Conservation (phyloP, 2,888 invertebrate genomes). For the Acanthopleura granulata region DNA sequence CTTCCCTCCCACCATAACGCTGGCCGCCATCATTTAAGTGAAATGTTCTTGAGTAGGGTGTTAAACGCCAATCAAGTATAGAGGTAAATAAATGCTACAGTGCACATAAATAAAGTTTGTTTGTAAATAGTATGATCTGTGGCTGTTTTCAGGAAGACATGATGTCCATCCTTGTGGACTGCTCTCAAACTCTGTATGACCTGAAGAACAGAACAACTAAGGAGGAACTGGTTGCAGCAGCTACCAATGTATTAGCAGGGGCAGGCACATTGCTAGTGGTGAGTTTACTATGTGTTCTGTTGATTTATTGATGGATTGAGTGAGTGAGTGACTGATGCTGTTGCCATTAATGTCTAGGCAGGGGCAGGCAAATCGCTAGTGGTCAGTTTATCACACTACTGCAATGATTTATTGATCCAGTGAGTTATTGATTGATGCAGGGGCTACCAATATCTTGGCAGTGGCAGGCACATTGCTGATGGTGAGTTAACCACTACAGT, state of each 20-base stretch:
- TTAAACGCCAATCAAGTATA: not conserved
- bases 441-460: too few species aligned
- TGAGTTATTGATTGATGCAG: too few species aligned
- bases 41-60: too few species aligned
- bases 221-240: conserved; percentile 30
- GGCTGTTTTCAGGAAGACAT: conserved; percentile 25
- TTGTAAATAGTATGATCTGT: not conserved
- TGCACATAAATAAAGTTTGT: not conserved
- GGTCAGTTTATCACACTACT: too few species aligned
- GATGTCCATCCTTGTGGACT: conserved; percentile 20
- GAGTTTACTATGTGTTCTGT: not conserved
- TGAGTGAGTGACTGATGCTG: not conserved
- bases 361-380: too few species aligned
- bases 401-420: too few species aligned
- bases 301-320: too few species aligned
- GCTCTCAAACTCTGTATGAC: conserved; percentile 23
- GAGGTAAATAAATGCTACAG: not conserved
- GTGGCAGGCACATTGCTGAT: too few species aligned
- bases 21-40: too few species aligned
- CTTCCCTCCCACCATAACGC: too few species aligned
- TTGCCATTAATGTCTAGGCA: conserved; percentile 20
- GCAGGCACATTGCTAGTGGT: conserved; percentile 34
- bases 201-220: conserved; percentile 22
- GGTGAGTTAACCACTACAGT: conserved; percentile 20
- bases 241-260: conserved; percentile 24